phyloP scores from a whole-genome alignment of 2,113 vertebrate genomes.

The Amblyopsis rosae region DNA sequence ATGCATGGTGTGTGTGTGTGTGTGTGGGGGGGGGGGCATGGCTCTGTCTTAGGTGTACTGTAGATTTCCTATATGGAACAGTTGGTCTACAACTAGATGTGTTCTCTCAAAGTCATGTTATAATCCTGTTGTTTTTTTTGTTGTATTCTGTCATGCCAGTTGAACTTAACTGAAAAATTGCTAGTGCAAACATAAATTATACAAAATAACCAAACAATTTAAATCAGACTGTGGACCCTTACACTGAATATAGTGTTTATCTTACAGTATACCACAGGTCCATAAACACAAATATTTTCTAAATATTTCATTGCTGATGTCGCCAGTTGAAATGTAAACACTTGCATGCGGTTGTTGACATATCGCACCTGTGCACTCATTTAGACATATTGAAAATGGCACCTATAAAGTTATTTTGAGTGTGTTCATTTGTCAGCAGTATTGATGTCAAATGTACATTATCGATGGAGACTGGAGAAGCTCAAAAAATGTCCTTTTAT shows the following conservation, averaged over 20 bases:
- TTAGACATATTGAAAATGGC: slow-evolving; percentile 58
- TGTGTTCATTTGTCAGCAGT: slow-evolving; percentile 77
- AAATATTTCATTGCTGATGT: slow-evolving; percentile 49
- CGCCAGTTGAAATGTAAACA: slow-evolving; percentile 65
- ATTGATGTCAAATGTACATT: slow-evolving; percentile 79
- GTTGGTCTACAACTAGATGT: slow-evolving; percentile 45
- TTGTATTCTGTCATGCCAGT: slow-evolving; percentile 37
- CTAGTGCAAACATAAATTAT: slow-evolving; percentile 33
- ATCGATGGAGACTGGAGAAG: slow-evolving; percentile 69
- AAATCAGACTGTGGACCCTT: slow-evolving; percentile 24
- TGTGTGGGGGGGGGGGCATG: slow-evolving; percentile 42
- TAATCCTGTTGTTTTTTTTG: slow-evolving; percentile 40
- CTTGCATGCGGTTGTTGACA: slow-evolving; percentile 77
- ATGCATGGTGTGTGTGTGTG: slow-evolving; percentile 67
- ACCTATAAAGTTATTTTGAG: slow-evolving; percentile 65
- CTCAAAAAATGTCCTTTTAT: slow-evolving; percentile 66
- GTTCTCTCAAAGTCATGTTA: slow-evolving; percentile 41
- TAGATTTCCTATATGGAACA: slow-evolving; percentile 58
- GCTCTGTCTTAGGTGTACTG: slow-evolving; percentile 53
- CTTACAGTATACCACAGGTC: slow-evolving; percentile 21
- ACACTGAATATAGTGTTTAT: slow-evolving; percentile 30
- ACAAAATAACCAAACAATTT: slow-evolving; percentile 17
- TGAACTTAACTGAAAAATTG: slow-evolving; percentile 28
- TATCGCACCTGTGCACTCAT: slow-evolving; percentile 62
- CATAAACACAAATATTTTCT: slow-evolving; percentile 22